phyloP scores from a whole-genome alignment of 1,140 invertebrate genomes.

The Megathymus violae region DNA sequence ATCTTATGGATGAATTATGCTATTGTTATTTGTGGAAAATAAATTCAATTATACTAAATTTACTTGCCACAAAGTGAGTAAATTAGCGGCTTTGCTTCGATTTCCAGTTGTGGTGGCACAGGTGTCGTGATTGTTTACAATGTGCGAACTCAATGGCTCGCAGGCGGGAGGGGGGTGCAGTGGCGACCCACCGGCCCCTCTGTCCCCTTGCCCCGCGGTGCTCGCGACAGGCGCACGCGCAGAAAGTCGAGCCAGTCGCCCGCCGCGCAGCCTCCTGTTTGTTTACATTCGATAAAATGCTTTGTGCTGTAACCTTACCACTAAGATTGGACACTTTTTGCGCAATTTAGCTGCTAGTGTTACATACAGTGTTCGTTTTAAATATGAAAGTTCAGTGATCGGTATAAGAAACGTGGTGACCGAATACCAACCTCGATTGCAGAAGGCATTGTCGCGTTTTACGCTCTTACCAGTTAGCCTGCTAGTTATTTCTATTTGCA shows the following conservation, averaged over 20 bases:
- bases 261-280: conserved; percentile 79
- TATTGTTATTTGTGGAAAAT: neutral
- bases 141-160: too few relatives aligned
- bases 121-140: conserved; percentile 67
- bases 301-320: conserved; percentile 59
- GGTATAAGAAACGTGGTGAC: conserved; percentile 40
- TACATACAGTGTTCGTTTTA: conserved; percentile 30
- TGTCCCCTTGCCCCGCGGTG: conserved; percentile 37
- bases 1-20: neutral
- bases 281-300: conserved; percentile 69
- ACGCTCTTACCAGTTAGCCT: conserved; percentile 35
- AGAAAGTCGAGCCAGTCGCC: conserved; percentile 73
- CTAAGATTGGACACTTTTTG: conserved; percentile 26
- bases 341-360: conserved; percentile 1
- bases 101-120: conserved; percentile 49
- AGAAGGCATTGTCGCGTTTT: conserved; percentile 49
- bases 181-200: conserved; percentile 42
- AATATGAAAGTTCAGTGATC: conserved; percentile 20
- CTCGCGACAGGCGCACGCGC: conserved; percentile 73
- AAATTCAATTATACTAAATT: conserved; percentile 8
- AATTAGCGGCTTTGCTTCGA: conserved; percentile 17
- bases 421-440: conserved; percentile 25
- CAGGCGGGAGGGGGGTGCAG: too few relatives aligned
- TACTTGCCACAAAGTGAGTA: conserved; percentile 5
- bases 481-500: conserved; percentile 60